Evolutionary conservation across 2,888 invertebrate genomes (phyloP), one percentile per base, ranked within the genome.

Genomic region (Drosophila meridionalis): DNA sequence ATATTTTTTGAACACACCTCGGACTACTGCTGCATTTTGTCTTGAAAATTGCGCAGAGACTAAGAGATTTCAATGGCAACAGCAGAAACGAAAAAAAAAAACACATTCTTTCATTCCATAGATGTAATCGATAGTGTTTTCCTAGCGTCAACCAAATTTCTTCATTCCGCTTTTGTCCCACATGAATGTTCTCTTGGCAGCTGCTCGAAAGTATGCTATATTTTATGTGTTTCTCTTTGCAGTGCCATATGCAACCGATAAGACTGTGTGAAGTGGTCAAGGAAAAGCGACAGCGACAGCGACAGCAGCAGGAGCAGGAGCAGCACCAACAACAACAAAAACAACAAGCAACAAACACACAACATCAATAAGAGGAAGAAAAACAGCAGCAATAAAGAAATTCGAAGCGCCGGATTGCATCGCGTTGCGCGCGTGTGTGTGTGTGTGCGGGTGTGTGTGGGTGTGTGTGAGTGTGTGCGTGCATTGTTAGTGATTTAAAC

Each of bases 201-300:
- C 38, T 28, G 40, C 20, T 11, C 48, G 26, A 56, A 52, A 40
- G 50, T 42, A 45, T 64, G 34, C 34, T 47, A 42, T 2, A 14
- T 26, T 40, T 32, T 48, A 11, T n/a, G 12, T 42, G 30, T n/a
- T 6, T 28, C n/a, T 72, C 14, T 58, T 73, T 78, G 32, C 83
- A 86, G 85, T 85, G 85, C 85, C 87, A 83, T 80, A 86, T 83
- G 87, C 87, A 87, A 86, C 82, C 82, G 81, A 86, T 87, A 82
- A 87, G 85, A 87, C 87, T 87, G 85, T 77, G 81, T 68, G 70
- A 77, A 68, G 68, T 82, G 81, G 84, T 83, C 82, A 78, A 82
- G 79, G 72, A 50, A 26, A 14, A 28, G 38, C 73, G 75, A 61
- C 70, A 62, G 58, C 20, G 34, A 8, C 45, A 47, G 38, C 36